phyloP scores from a whole-genome alignment of 2,113 vertebrate genomes.

The Nicator chloris region DNA sequence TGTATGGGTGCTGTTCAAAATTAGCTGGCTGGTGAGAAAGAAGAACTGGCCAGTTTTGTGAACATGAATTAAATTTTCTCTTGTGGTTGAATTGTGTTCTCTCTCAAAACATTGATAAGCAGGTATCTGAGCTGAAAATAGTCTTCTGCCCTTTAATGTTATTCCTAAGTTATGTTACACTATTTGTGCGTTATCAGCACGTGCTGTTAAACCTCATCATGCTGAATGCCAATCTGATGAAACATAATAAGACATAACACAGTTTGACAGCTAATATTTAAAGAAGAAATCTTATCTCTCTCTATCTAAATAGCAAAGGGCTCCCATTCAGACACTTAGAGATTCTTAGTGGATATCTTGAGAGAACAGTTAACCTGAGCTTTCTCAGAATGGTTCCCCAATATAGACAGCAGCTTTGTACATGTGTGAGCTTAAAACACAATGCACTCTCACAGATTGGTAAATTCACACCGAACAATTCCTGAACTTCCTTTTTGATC shows the following conservation, averaged over 20 bases:
- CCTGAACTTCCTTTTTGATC: neutral
- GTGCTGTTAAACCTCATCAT: conserved; percentile 37
- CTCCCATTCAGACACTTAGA: conserved; percentile 29
- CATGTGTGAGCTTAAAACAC: neutral
- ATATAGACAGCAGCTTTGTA: neutral
- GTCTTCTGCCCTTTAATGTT: conserved; percentile 5
- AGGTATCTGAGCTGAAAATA: conserved; percentile 18
- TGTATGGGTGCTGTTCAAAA: neutral
- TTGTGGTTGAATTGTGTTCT: conserved; percentile 17
- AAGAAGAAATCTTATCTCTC: conserved; percentile 48
- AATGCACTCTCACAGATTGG: neutral
- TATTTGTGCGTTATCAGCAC: neutral
- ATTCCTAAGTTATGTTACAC: conserved; percentile 31
- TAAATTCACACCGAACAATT: neutral
- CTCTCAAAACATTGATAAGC: conserved; percentile 12
- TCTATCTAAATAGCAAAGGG: conserved; percentile 28
- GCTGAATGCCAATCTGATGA: conserved; percentile 44
- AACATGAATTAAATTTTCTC: conserved; percentile 9
- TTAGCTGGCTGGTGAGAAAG: neutral
- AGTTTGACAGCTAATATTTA: conserved; percentile 48
- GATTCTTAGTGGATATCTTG: conserved; percentile 27
- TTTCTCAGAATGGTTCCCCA: neutral
- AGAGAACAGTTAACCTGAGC: neutral
- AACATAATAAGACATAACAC: conserved; percentile 39
- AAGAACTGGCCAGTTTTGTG: neutral